Evolutionary conservation across 2,113 vertebrate genomes (phyloP).

Genomic region (Hypocryptadius cinnamomeus): DNA sequence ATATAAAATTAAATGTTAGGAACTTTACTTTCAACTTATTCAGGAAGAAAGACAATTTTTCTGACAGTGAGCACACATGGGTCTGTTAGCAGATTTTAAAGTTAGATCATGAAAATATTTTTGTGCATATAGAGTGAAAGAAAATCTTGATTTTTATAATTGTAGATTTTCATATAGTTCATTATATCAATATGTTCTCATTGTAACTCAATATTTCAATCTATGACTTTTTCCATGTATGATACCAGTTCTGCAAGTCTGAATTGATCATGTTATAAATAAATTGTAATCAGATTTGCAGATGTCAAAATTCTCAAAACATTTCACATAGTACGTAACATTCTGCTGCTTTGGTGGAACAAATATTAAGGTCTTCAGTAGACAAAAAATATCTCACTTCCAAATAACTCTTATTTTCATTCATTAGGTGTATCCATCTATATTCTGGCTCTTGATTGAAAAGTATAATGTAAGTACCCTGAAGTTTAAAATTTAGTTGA

Average conservation of each 20-base stretch:
- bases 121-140: neutral
- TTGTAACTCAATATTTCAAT: neutral
- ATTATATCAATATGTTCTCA: neutral
- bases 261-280: neutral
- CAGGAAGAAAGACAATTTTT: neutral
- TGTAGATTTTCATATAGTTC: neutral
- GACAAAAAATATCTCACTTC: neutral
- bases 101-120: neutral
- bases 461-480: neutral
- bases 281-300: neutral
- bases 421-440: neutral
- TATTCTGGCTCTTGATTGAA: neutral
- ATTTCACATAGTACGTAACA: neutral
- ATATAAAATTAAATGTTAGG: neutral
- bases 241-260: neutral
- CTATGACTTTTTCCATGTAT: neutral
- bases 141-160: neutral
- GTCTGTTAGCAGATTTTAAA: neutral
- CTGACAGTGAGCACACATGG: neutral
- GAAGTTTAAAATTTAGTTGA: neutral
- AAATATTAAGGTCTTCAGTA: neutral
- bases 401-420: neutral
- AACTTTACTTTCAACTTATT: neutral
- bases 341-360: neutral
- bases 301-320: neutral